phyloP scores from a whole-genome alignment of 2,888 invertebrate species.

The Ellobium chinense region DNA sequence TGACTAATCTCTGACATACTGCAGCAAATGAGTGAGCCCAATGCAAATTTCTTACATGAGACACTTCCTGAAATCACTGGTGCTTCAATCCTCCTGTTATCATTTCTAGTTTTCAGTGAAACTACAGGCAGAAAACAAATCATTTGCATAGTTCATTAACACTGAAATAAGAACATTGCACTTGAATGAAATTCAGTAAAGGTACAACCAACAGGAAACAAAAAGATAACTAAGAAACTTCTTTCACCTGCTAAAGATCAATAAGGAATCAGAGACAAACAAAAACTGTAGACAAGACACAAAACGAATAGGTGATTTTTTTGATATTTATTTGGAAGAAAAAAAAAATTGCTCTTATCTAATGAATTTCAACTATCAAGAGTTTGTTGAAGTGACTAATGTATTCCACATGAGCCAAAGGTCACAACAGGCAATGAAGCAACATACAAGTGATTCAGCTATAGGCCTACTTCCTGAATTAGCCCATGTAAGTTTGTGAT shows the following conservation, averaged over 20 bases:
- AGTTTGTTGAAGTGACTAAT: no score
- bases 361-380: no score
- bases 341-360: no score
- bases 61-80: no score
- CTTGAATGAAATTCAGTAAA: neutral
- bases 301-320: neutral
- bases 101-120: neutral
- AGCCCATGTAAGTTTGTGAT: neutral
- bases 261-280: neutral
- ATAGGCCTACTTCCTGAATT: no score
- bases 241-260: neutral
- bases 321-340: no score
- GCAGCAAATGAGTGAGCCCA: no score
- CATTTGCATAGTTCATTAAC: constrained; percentile 29
- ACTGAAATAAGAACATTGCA: constrained; percentile 30
- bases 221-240: no score
- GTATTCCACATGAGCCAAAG: no score
- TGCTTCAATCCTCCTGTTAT: neutral
- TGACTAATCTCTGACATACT: no score
- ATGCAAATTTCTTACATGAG: no score
- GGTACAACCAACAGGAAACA: neutral
- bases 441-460: neutral
- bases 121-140: neutral
- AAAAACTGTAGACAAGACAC: neutral
- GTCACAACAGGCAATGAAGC: neutral